Evolutionary conservation across 2,888 invertebrate genomes (phyloP).

Genomic region (Spodoptera picta): DNA sequence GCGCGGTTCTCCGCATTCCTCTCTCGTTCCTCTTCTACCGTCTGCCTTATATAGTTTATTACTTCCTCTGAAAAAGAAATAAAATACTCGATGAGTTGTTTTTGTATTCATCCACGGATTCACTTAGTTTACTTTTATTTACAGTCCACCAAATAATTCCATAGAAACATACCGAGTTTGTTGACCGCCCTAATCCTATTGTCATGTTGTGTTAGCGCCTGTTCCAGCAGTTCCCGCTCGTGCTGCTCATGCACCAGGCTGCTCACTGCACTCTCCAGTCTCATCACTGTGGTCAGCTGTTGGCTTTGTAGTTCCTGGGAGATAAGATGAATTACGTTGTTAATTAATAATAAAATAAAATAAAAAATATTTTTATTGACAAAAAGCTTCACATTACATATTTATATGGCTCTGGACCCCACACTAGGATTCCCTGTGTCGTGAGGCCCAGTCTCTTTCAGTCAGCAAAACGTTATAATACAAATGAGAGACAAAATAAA

Average conservation of each 20-base stretch:
- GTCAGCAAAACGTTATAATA: too few relatives aligned
- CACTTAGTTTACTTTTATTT: too few relatives aligned
- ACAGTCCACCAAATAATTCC: too few relatives aligned
- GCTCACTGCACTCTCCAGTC: conserved; percentile 84
- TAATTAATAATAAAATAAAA: too few relatives aligned
- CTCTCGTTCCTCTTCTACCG: conserved; percentile 80
- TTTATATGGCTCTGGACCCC: too few relatives aligned
- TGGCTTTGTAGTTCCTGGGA: conserved; percentile 84
- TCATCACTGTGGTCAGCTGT: conserved; percentile 83
- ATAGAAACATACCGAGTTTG: conserved; percentile 68
- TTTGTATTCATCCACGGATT: too few relatives aligned
- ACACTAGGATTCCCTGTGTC: too few relatives aligned
- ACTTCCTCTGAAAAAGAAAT: conserved; percentile 73
- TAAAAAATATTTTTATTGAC: too few relatives aligned
- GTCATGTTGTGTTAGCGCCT: conserved; percentile 83
- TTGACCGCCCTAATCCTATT: conserved; percentile 75
- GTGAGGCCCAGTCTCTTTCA: too few relatives aligned
- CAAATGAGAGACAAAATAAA: too few relatives aligned
- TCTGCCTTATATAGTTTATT: conserved; percentile 78
- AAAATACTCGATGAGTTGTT: too few relatives aligned
- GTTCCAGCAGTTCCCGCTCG: conserved; percentile 82
- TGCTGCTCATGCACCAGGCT: conserved; percentile 82
- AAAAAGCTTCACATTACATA: too few relatives aligned
- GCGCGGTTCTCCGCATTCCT: conserved; percentile 77
- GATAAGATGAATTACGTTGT: neutral